phyloP scores from a whole-genome alignment of 2,113 vertebrate species.

The Chascanopsetta lugubris region DNA sequence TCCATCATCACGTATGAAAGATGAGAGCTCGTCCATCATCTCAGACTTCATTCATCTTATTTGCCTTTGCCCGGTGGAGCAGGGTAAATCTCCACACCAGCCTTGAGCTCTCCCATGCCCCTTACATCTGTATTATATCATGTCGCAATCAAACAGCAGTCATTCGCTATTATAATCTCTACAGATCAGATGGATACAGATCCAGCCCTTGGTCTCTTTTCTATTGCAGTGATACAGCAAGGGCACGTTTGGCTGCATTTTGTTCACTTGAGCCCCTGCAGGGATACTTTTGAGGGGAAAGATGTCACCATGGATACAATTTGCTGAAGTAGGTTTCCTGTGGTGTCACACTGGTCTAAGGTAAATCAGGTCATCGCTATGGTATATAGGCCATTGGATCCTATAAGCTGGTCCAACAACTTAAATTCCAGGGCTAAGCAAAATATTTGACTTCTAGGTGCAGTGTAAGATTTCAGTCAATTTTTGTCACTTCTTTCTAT shows the following conservation, averaged over 20 bases:
- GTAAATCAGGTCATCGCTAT: slow-evolving; percentile 50
- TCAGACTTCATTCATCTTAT: slow-evolving; percentile 35
- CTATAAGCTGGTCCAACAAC: slow-evolving; percentile 55
- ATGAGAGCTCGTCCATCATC: slow-evolving; percentile 38
- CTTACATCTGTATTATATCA: slow-evolving; percentile 52
- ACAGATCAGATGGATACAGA: too few relatives aligned
- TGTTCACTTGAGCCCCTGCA: slow-evolving; percentile 10
- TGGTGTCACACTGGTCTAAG: slow-evolving; percentile 16
- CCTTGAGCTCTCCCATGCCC: slow-evolving; percentile 17
- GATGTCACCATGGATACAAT: slow-evolving; percentile 41
- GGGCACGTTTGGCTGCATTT: slow-evolving; percentile 21
- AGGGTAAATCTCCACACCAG: slow-evolving; percentile 34
- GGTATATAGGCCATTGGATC: slow-evolving; percentile 56
- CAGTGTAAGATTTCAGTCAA: too few relatives aligned
- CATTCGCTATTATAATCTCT: slow-evolving; percentile 24
- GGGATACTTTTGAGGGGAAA: slow-evolving; percentile 9
- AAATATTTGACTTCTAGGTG: too few relatives aligned
- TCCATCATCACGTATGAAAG: slow-evolving; percentile 28
- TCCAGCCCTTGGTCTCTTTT: slow-evolving; percentile 5
- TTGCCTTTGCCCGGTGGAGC: slow-evolving; percentile 17
- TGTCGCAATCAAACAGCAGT: slow-evolving; percentile 31
- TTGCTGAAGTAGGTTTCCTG: slow-evolving; percentile 61
- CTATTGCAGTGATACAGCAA: slow-evolving; percentile 8
- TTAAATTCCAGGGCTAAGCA: slow-evolving; percentile 67
- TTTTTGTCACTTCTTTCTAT: too few relatives aligned